Base-by-base conservation (phyloP, 2,113 vertebrate genomes). In the Geococcyx californianus region DNA sequence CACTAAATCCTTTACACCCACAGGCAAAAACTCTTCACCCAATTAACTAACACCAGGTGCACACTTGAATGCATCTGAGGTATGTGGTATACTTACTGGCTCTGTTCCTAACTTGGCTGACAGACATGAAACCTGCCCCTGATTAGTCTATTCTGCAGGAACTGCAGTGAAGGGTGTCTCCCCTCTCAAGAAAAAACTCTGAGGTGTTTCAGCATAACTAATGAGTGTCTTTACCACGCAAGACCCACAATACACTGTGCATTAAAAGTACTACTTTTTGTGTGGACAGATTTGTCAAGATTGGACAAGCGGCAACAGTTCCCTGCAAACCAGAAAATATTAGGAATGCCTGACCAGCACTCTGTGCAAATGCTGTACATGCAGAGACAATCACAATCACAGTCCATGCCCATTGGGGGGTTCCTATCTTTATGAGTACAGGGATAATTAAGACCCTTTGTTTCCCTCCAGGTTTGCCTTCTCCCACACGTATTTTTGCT, bases 21-120 rank as follows among this genome's bases (percentile, higher is more conserved):
- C 67, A 85, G 97, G 97, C 97, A 97, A 97, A 97, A 93, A 97
- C 45, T 96, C 78, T 97, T 97, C 95, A 97, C 94, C 90, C 97
- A 98, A 98, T 98, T 98, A 98, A 97, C 93, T 72, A 92, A 92
- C 87, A 94, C 97, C 97, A 98, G 97, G 97, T 98, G 97, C 95
- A 97, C 94, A 97, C 95, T 97, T 86, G 94, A 97, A 91, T 98
- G 97, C 89, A 84, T 75, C 86, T 94, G 92, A 92, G 96, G 96
- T 97, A 98, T 97, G 96, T 64, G 66, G 64, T 54, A 13, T 42
- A 89, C 89, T 96, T 87, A 47, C 79, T 95, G 72, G n/a, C 59
- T 86, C 49, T 92, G 69, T 80, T 97, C 93, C 93, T 91, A 85
- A 73, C 82, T 95, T 97, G 95, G 81, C 96, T 97, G 75, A 74